phyloP scores from a whole-genome alignment of 2,113 vertebrate species.

The Micronycteris hirsuta region DNA sequence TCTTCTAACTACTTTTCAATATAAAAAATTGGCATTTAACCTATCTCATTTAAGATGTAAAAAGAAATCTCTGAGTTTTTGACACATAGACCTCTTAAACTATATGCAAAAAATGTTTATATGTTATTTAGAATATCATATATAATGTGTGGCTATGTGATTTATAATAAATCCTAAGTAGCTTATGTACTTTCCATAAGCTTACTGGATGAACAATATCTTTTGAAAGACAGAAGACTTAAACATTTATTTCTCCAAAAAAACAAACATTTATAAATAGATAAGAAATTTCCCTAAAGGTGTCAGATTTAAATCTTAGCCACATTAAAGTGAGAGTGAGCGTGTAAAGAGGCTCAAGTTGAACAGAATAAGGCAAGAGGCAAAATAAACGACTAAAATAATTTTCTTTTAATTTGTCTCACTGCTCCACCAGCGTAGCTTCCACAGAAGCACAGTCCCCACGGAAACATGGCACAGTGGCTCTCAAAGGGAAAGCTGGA shows the following conservation, averaged over 20 bases:
- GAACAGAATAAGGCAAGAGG: background rate
- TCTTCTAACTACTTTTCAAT: background rate
- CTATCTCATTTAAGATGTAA: background rate
- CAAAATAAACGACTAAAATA: background rate
- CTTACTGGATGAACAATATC: background rate
- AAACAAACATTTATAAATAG: background rate
- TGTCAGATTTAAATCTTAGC: background rate
- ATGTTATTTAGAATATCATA: background rate
- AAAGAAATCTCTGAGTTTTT: background rate
- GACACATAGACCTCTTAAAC: background rate
- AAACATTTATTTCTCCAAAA: slow-evolving; percentile 8
- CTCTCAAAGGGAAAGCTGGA: background rate
- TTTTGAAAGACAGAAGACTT: slow-evolving; percentile 16
- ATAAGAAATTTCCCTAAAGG: background rate
- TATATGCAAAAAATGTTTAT: background rate
- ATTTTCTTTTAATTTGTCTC: background rate
- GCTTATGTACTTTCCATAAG: background rate
- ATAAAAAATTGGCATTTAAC: background rate
- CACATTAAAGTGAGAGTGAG: background rate
- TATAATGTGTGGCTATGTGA: background rate
- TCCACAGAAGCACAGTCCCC: background rate
- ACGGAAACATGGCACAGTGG: background rate
- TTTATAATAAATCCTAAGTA: background rate
- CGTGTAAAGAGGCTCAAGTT: background rate
- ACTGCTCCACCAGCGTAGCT: background rate